Evolutionary conservation across 2,113 vertebrate genomes (phyloP).

Genomic region (Phrynocephalus versicolor): DNA sequence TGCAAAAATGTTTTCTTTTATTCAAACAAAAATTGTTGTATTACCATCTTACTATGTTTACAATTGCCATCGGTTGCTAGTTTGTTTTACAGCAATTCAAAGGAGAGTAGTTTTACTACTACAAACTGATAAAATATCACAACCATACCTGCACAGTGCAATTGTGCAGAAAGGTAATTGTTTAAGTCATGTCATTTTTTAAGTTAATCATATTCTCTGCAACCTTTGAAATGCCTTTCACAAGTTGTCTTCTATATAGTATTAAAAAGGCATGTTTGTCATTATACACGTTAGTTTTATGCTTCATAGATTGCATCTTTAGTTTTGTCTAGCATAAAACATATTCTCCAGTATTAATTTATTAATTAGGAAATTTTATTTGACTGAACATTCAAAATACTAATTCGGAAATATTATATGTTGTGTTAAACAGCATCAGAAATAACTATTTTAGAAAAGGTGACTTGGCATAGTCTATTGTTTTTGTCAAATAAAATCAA

Average conservation of each 20-base stretch:
- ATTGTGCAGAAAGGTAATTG: not conserved
- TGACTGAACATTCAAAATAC: not conserved
- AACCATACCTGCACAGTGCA: not conserved
- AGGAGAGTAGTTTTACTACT: not conserved
- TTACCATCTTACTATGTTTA: not conserved
- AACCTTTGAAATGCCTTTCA: not conserved
- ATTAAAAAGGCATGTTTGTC: not conserved
- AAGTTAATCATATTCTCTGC: not conserved
- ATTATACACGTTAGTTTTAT: not conserved
- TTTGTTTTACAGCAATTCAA: not conserved
- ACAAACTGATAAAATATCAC: not conserved
- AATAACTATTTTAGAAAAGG: not conserved
- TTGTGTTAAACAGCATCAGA: not conserved
- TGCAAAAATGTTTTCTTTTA: not conserved
- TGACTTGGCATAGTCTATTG: conserved; percentile 11
- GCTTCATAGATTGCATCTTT: not conserved
- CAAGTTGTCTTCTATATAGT: too few relatives aligned
- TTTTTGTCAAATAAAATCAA: conserved; percentile 17
- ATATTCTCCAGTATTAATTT: not conserved
- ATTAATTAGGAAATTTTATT: not conserved
- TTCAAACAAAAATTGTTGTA: not conserved
- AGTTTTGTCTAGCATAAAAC: not conserved
- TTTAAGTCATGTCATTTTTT: not conserved
- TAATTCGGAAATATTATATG: not conserved
- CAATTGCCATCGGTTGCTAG: not conserved